These are phyloP conservation scores for Antheraea assamensis DNA, from an alignment of 2,888 invertebrate species.

Conservation along the genomic window DNA sequence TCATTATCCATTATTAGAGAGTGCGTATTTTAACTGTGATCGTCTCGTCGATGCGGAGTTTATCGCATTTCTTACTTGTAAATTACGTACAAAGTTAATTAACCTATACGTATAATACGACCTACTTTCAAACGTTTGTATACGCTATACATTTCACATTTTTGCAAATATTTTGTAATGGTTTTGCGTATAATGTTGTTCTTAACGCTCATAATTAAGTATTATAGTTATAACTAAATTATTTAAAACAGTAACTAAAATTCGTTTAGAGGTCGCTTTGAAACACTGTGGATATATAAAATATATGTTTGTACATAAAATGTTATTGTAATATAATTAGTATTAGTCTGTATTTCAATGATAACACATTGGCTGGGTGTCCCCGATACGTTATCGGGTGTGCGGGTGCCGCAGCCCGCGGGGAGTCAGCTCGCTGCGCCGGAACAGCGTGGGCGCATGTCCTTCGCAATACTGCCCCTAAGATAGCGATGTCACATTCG, in stretches of 20 bases:
- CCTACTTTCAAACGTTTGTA: not conserved
- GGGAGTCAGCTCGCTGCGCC: conserved; percentile 31
- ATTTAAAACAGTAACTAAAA: not conserved
- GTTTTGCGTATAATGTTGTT: not conserved
- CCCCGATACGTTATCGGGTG: conserved; percentile 60
- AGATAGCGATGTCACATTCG: conserved; percentile 53
- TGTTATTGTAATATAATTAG: conserved; percentile 7
- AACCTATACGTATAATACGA: not conserved
- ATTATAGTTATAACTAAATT: too few relatives aligned
- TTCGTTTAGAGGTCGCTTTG: not conserved
- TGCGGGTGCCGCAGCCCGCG: conserved; percentile 35
- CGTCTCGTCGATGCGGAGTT: conserved; percentile 31
- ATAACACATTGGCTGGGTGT: conserved; percentile 34
- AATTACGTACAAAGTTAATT: not conserved
- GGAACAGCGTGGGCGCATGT: conserved; percentile 72
- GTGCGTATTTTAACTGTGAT: conserved; percentile 62
- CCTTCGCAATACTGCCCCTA: conserved; percentile 71
- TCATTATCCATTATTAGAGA: conserved; percentile 78
- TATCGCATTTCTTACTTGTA: conserved; percentile 11
- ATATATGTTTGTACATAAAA: not conserved
- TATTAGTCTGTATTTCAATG: conserved; percentile 23
- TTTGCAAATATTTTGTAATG: not conserved
- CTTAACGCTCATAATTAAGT: not conserved
- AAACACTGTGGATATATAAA: not conserved
- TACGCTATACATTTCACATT: not conserved